phyloP scores from a whole-genome alignment of 2,888 invertebrate species.

The Eupithecia centaureata region DNA sequence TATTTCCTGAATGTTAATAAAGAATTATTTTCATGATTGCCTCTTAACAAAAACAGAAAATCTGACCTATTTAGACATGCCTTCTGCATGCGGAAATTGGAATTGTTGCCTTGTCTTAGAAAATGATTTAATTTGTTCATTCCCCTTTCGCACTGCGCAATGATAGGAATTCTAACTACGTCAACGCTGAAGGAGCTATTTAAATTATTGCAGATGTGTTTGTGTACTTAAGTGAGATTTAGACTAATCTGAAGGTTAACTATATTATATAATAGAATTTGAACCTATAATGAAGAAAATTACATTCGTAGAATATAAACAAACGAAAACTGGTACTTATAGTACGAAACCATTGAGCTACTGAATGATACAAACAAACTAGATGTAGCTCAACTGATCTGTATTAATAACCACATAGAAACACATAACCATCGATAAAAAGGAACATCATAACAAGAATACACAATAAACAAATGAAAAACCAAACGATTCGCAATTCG shows the following conservation, averaged over 20 bases:
- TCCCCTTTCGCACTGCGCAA: conserved; percentile 27
- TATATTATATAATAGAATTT: too few species aligned
- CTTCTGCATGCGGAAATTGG: conserved; percentile 40
- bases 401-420: too few species aligned
- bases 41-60: conserved; percentile 30
- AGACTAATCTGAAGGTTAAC: neutral
- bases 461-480: conserved; percentile 2
- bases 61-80: conserved; percentile 38
- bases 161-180: conserved; percentile 44
- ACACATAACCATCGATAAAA: too few species aligned
- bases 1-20: conserved; percentile 30
- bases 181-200: conserved; percentile 40
- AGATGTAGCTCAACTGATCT: too few species aligned
- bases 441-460: neutral
- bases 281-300: too few species aligned
- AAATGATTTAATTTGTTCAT: conserved; percentile 29
- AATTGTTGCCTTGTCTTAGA: conserved; percentile 39
- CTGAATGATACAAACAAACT: too few species aligned
- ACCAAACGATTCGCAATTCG: neutral
- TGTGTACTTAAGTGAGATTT: neutral
- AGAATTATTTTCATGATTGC: conserved; percentile 26
- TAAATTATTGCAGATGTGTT: conserved; percentile 28
- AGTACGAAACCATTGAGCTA: too few species aligned
- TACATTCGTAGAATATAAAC: too few species aligned
- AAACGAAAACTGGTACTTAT: too few species aligned